Base-by-base conservation (phyloP, 2,888 invertebrate genomes). In the Cyclophora punctaria region DNA sequence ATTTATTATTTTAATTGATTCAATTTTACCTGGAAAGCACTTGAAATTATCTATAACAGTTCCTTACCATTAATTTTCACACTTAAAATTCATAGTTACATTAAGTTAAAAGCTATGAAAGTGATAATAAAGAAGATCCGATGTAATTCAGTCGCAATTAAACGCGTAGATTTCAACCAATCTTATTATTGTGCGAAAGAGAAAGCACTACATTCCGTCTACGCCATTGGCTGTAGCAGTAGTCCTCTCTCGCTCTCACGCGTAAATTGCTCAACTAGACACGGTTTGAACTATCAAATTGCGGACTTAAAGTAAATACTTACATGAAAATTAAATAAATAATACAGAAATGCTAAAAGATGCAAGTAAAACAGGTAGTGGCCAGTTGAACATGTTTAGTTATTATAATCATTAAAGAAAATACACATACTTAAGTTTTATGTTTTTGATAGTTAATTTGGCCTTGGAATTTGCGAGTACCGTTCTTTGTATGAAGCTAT, bases 341-440 rank as follows among this genome's bases (percentile, higher is more conserved):
- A 57, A 56, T 48, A 57, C 40, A 50, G 58, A 58, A 64, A 56
- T 55, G 49, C 55, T 62, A 58, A 62, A 63, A 62, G 57, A 51
- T 53, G 54, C 53, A 52, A 50, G 51, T 56, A 50, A 49, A 59
- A 60, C 57, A 56, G 57, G 56, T 53, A 57, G 50, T 41, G 43
- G 46, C 54, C 46, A 55, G 52, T 50, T 49, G 53, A 53, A 49
- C 58, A 51, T 66, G 66, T 67, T 64, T 64, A 59, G 59, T 53
- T 66, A 64, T 66, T 63, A 62, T 58, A 65, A 65, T 64, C 60
- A 60, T 59, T 55, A 55, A 62, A 58, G 63, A 60, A 60, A 63
- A 64, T 64, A 59, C 54, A 57, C 54, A 57, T 50, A 52, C 50
- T 60, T 55, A 55, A 60, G 61, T 64, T 63, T 62, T 58, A 60